These are phyloP conservation scores for Mergus octosetaceus DNA, from an alignment of 2,797 vertebrate species.

Conservation along the genomic window DNA sequence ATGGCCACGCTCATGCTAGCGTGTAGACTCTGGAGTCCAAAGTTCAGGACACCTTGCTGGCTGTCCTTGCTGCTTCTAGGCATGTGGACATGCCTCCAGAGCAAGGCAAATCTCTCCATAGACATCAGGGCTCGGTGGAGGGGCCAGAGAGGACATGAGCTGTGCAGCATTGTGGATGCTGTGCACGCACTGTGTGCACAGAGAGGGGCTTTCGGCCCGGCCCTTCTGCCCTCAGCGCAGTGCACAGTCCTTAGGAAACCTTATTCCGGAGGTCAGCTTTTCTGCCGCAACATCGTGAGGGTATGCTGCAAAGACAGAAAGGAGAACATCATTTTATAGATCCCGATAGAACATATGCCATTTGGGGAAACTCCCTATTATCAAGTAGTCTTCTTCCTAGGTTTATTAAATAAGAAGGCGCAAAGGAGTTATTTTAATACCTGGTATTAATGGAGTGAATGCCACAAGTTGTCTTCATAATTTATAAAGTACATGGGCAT, in stretches of 20 bases:
- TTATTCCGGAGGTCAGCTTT: not conserved
- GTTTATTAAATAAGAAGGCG: not conserved
- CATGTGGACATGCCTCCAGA: not conserved
- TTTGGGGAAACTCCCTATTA: not conserved
- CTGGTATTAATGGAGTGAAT: not conserved
- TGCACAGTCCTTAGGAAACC: rapidly evolving
- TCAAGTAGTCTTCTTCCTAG: not conserved
- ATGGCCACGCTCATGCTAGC: rapidly evolving
- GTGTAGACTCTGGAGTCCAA: rapidly evolving
- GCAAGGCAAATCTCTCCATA: not conserved
- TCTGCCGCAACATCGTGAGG: not conserved
- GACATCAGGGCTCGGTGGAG: not conserved
- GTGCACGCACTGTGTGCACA: rapidly evolving
- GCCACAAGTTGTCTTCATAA: not conserved
- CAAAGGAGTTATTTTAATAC: not conserved
- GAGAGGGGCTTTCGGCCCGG: not conserved
- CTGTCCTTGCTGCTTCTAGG: not conserved
- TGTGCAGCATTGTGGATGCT: not conserved
- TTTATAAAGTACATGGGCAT: not conserved
- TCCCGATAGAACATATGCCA: not conserved
- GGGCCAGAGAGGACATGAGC: not conserved
- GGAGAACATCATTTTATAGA: not conserved
- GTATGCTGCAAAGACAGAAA: not conserved
- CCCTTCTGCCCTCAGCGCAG: not conserved
- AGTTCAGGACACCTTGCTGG: not conserved